phyloP scores from a whole-genome alignment of 2,888 invertebrate genomes.

The Clunio marinus region DNA sequence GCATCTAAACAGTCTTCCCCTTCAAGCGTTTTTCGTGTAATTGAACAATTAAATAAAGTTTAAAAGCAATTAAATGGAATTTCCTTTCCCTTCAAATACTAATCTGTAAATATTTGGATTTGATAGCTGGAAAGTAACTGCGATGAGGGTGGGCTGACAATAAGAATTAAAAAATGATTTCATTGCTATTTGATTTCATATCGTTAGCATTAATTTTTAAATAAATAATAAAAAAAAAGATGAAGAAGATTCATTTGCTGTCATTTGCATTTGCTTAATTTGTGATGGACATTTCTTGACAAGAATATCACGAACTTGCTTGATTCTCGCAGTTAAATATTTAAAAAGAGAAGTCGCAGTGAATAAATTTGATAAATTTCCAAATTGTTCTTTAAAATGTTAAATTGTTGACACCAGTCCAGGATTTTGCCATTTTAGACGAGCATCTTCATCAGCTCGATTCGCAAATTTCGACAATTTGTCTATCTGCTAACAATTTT shows the following conservation, averaged over 20 bases:
- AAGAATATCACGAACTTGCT: too few species aligned
- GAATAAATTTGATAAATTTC: too few species aligned
- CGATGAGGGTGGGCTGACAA: slow-evolving; percentile 15
- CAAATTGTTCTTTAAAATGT: too few species aligned
- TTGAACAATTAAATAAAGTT: slow-evolving; percentile 33
- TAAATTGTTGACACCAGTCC: too few species aligned
- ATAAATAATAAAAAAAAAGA: not conserved
- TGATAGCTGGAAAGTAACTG: not conserved
- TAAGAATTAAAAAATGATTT: not conserved
- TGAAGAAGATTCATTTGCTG: not conserved
- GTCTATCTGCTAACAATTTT: too few species aligned
- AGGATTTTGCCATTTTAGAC: too few species aligned
- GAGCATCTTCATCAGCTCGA: too few species aligned
- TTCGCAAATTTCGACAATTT: too few species aligned
- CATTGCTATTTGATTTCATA: slow-evolving; percentile 14
- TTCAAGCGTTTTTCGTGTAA: slow-evolving; percentile 31
- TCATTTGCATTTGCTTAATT: not conserved
- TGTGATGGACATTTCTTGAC: too few species aligned
- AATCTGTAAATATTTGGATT: slow-evolving; percentile 21
- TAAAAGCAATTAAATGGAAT: slow-evolving; percentile 20
- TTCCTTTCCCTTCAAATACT: not conserved
- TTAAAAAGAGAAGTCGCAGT: too few species aligned
- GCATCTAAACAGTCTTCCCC: slow-evolving; percentile 10
- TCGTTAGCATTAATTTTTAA: slow-evolving; percentile 7
- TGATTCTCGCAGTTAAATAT: too few species aligned